Evolutionary conservation across 2,113 vertebrate genomes (phyloP).

Genomic region (Pithys albifrons): DNA sequence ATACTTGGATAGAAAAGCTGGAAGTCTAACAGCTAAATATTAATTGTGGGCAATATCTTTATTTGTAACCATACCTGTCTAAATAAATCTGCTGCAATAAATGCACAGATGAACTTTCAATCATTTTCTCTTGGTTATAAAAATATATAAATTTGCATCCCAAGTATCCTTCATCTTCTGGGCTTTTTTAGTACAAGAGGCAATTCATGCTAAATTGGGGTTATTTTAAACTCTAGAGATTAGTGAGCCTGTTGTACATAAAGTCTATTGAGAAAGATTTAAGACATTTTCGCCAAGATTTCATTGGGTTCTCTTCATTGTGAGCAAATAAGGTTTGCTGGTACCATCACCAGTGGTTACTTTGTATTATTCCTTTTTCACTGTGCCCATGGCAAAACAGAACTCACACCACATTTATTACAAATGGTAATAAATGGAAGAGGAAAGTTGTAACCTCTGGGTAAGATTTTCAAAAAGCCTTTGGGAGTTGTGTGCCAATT

Average conservation of each 20-base stretch:
- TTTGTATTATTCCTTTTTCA: not conserved
- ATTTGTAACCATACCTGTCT: slow-evolving; percentile 33
- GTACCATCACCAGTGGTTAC: not conserved
- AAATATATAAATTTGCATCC: not conserved
- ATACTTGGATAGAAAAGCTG: not conserved
- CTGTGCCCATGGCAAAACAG: not conserved
- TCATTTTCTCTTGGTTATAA: not conserved
- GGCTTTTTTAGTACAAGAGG: not conserved
- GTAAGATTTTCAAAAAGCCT: not conserved
- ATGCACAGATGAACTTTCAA: slow-evolving; percentile 3
- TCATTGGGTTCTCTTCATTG: not conserved
- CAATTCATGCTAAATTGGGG: not conserved
- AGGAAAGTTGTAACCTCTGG: not conserved
- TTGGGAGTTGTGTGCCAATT: not conserved
- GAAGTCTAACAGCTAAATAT: not conserved
- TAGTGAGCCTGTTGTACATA: not conserved
- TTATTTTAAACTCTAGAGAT: not conserved
- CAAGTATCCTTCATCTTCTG: not conserved
- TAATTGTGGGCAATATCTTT: slow-evolving; percentile 26
- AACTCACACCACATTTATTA: not conserved
- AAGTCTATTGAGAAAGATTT: not conserved
- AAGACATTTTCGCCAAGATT: not conserved
- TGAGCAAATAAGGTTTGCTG: not conserved
- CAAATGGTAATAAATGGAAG: no score
- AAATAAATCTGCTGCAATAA: slow-evolving; percentile 38